Percentiles rank a stretch among this genome's conserved stretches.
Conservation (phyloP, 2,113 vertebrate genomes). For the Oryctolagus cuniculus region mOryCun1.1 NC_091445.1:45600001-45600500, state of each 20-base stretch:
- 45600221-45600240: not conserved
- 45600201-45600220: not conserved
- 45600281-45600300: too few species aligned
- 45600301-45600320: too few species aligned
- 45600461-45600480: too few species aligned
- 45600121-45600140: not conserved
- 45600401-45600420: too few species aligned
- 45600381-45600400: too few species aligned
- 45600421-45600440: too few species aligned
- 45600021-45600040: not conserved
- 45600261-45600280: too few species aligned
- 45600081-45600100: not conserved
- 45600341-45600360: too few species aligned
- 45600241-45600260: not conserved
- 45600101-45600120: not conserved
- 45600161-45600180: not conserved
- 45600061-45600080: not conserved
- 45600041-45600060: not conserved
- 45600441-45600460: too few species aligned
- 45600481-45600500: too few species aligned
- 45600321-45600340: too few species aligned
- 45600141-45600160: not conserved
- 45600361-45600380: too few species aligned
- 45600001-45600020: not conserved
- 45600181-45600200: not conserved